A percentile compares a stretch with the other conserved stretches of the same genome.
phyloP scores from a whole-genome alignment of 2,113 vertebrate species.

The Syngnathoides biaculeatus region DNA sequence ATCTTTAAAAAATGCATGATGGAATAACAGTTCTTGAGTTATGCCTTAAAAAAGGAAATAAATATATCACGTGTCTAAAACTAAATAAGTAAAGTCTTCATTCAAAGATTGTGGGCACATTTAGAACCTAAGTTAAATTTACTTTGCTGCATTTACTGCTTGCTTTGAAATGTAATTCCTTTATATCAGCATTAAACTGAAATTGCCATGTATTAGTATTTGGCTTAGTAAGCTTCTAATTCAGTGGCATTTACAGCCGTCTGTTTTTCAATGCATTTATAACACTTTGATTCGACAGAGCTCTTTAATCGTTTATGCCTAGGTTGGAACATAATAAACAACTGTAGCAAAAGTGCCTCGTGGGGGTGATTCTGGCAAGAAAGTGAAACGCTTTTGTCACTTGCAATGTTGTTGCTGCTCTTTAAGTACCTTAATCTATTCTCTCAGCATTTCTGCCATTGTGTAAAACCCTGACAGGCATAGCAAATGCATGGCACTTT shows the following conservation, averaged over 20 bases:
- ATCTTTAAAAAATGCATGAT: not conserved
- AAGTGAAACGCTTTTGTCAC: slow-evolving; percentile 94
- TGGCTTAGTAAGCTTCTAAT: slow-evolving; percentile 98
- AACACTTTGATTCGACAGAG: slow-evolving; percentile 98
- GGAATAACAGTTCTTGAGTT: no score
- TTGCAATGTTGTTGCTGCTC: slow-evolving; percentile 87
- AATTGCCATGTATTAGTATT: slow-evolving; percentile 97
- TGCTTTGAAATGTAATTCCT: slow-evolving; percentile 86
- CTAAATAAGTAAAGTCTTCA: slow-evolving; percentile 62
- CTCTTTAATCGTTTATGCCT: slow-evolving; percentile 97
- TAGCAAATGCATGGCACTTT: slow-evolving; percentile 68
- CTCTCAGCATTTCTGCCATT: slow-evolving; percentile 76
- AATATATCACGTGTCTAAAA: slow-evolving; percentile 29
- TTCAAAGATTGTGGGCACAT: slow-evolving; percentile 63
- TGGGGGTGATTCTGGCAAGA: slow-evolving; percentile 92
- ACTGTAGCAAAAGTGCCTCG: slow-evolving; percentile 94
- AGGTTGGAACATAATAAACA: slow-evolving; percentile 98
- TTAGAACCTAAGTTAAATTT: slow-evolving; percentile 67
- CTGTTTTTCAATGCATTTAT: slow-evolving; percentile 99
- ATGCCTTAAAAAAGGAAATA: not conserved
- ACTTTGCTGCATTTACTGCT: slow-evolving; percentile 74
- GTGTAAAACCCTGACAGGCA: slow-evolving; percentile 80
- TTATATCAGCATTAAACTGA: slow-evolving; percentile 95
- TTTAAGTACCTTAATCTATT: slow-evolving; percentile 85
- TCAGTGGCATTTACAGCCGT: slow-evolving; percentile 96